Evolutionary conservation across 2,888 invertebrate genomes (phyloP).

Genomic region (Onchidella celtica): DNA sequence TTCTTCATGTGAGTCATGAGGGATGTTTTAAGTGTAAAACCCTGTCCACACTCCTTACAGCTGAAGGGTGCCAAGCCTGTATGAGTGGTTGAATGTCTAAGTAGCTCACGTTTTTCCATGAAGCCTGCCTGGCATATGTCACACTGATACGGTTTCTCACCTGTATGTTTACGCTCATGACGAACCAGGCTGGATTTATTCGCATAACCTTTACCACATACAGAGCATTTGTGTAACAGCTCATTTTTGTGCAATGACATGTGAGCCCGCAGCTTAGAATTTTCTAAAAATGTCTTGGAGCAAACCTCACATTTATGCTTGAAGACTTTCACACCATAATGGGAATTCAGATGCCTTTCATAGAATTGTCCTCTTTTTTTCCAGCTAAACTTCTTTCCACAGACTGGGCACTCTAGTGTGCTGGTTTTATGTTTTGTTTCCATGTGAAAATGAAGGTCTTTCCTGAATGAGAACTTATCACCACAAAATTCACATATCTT

Average conservation of each 20-base stretch:
- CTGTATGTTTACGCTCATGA: constrained; percentile 51
- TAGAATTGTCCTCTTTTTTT: constrained; percentile 49
- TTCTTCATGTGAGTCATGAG: constrained; percentile 50
- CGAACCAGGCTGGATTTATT: constrained; percentile 51
- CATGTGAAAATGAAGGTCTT: constrained; percentile 43
- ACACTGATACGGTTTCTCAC: constrained; percentile 51
- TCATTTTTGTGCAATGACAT: constrained; percentile 31
- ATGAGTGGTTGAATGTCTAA: constrained; percentile 79
- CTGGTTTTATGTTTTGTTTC: constrained; percentile 28
- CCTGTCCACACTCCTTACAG: constrained; percentile 47
- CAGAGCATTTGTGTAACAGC: constrained; percentile 32
- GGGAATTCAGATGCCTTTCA: constrained; percentile 51
- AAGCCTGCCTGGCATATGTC: constrained; percentile 49
- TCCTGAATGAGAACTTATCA: constrained; percentile 39
- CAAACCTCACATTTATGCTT: constrained; percentile 51
- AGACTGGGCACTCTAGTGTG: constrained; percentile 46
- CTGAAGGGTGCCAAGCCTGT: constrained; percentile 79
- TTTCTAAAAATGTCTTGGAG: constrained; percentile 52
- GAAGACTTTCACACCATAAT: constrained; percentile 49
- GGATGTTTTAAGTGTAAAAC: constrained; percentile 52
- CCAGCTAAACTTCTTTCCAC: constrained; percentile 48
- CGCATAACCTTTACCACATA: constrained; percentile 49
- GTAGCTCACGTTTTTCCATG: constrained; percentile 50
- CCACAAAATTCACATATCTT: constrained; percentile 37
- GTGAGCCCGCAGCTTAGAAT: constrained; percentile 46